A percentile compares a stretch with the other conserved stretches of the same genome.
Conservation (phyloP, 2,888 invertebrate genomes). For the Pogonocherus hispidulus region DNA sequence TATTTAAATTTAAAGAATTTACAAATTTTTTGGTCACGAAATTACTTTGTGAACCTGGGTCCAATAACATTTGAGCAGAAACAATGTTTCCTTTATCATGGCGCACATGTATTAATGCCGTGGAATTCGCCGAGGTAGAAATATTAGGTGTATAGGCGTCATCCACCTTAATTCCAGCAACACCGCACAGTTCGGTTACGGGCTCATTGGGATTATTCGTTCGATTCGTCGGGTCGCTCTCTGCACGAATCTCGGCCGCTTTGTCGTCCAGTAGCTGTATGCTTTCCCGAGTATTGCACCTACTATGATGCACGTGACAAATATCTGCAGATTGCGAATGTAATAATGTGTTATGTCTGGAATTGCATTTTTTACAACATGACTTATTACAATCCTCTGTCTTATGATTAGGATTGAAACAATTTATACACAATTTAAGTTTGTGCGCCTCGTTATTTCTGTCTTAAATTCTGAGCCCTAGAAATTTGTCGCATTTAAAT, state of each 20-base stretch:
- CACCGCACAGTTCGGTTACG: too few species aligned
- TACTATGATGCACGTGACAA: too few species aligned
- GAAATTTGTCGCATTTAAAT: too few species aligned
- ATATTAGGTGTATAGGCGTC: not conserved
- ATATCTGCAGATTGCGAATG: constrained; percentile 16
- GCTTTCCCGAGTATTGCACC: too few species aligned
- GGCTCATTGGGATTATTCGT: too few species aligned
- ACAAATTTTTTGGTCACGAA: constrained; percentile 27
- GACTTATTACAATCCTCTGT: constrained; percentile 25
- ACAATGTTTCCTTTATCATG: constrained; percentile 1
- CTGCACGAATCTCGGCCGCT: too few species aligned
- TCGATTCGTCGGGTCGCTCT: too few species aligned
- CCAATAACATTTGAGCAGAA: constrained; percentile 16
- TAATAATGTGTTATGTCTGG: constrained; percentile 34
- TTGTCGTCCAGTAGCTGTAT: too few species aligned
- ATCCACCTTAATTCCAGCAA: not conserved
- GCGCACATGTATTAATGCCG: constrained; percentile 7
- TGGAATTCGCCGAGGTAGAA: constrained; percentile 7
- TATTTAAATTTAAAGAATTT: constrained; percentile 24
- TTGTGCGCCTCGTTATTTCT: constrained; percentile 20
- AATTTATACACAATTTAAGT: constrained; percentile 33
- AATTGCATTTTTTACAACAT: constrained; percentile 32
- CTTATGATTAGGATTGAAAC: constrained; percentile 28
- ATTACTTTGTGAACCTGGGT: constrained; percentile 36
- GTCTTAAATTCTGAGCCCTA: constrained; percentile 7